These are phyloP conservation scores for Netelia fuscicornis DNA, from an alignment of 2,888 invertebrate genomes.

Conservation along the genomic window DNA sequence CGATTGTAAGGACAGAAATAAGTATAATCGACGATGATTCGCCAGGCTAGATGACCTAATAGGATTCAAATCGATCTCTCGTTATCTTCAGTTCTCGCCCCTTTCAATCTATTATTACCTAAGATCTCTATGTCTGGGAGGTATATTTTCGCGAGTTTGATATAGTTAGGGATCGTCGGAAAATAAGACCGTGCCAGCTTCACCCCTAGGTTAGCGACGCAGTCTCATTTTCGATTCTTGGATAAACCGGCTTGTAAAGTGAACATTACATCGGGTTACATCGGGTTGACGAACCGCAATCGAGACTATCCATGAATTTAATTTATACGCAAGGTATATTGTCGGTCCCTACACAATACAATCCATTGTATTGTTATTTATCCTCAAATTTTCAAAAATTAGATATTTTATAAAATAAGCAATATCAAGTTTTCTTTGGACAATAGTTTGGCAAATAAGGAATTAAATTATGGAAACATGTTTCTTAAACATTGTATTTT, in stretches of 20 bases:
- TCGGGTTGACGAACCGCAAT: constrained; percentile 48
- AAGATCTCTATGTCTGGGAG: constrained; percentile 48
- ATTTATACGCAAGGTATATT: not conserved
- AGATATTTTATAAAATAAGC: too few relatives aligned
- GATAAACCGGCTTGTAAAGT: not conserved
- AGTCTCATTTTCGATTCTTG: constrained; percentile 13
- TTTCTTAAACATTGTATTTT: too few relatives aligned
- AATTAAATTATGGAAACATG: too few relatives aligned
- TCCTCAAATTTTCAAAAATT: too few relatives aligned
- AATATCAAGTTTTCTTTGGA: too few relatives aligned
- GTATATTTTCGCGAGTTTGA: constrained; percentile 57
- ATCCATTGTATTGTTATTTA: too few relatives aligned
- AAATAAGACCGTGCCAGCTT: constrained; percentile 24
- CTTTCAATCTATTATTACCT: constrained; percentile 50
- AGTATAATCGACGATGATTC: constrained; percentile 9
- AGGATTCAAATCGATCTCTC: constrained; percentile 24
- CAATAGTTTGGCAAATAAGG: too few relatives aligned
- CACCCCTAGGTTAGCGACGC: constrained; percentile 44
- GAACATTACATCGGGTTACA: not conserved
- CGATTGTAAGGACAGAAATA: constrained; percentile 55
- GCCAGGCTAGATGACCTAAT: constrained; percentile 16
- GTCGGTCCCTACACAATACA: too few relatives aligned
- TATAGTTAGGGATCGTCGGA: constrained; percentile 17
- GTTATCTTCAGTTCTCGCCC: constrained; percentile 35
- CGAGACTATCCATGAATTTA: constrained; percentile 32